These are phyloP conservation scores for Cataglyphis altisquamis DNA, from an alignment of 2,888 invertebrate genomes.

Conservation along the genomic window DNA sequence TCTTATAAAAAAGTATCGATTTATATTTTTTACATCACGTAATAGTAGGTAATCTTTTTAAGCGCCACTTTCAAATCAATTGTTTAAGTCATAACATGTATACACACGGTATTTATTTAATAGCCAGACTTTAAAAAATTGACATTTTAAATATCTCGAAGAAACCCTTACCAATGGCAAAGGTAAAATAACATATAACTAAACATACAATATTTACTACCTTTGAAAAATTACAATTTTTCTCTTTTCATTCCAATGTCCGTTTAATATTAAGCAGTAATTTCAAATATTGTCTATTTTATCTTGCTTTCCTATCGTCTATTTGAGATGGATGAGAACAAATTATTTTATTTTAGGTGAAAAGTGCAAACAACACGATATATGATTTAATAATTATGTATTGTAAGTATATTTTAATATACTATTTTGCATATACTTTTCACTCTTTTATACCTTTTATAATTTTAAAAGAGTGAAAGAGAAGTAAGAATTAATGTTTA, in stretches of 20 bases:
- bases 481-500: background rate
- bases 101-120: background rate
- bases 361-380: background rate
- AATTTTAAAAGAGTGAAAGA: background rate
- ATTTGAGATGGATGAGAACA: background rate
- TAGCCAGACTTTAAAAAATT: background rate
- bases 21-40: background rate
- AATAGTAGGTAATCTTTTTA: background rate
- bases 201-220: background rate
- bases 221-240: background rate
- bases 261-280: background rate
- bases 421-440: background rate
- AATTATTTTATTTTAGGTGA: conserved; percentile 13
- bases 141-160: background rate
- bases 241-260: background rate
- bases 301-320: background rate
- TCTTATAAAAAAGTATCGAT: too few species aligned
- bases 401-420: background rate
- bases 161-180: background rate
- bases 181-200: conserved; percentile 6
- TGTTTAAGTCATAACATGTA: background rate
- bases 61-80: background rate
- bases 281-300: background rate
- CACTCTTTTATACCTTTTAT: background rate
- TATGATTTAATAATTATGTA: conserved; percentile 35